Conservation (phyloP, 2,797 vertebrate species). For the Varecia variegata region DNA sequence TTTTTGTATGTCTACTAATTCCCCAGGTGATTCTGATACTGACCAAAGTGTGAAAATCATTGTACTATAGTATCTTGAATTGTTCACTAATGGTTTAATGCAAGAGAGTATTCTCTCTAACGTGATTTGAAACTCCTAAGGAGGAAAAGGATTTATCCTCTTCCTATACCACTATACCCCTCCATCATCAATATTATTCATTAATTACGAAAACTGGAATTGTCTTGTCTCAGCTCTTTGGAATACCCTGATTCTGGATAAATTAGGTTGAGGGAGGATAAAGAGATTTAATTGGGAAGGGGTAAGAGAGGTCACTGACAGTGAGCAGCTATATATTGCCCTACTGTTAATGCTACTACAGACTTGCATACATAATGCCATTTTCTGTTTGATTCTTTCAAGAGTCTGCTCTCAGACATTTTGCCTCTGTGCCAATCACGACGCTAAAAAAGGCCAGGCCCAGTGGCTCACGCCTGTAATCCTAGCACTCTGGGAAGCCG, state of each 20-base stretch:
- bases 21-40: not conserved
- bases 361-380: not conserved
- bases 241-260: not conserved
- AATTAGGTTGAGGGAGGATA: not conserved
- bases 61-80: not conserved
- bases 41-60: not conserved
- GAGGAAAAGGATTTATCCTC: not conserved
- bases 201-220: not conserved
- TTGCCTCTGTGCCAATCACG: not conserved
- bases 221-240: not conserved
- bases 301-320: not conserved
- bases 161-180: not conserved
- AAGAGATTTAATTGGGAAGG: not conserved
- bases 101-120: not conserved
- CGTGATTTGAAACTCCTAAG: not conserved
- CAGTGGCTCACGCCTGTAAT: too few relatives aligned
- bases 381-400: not conserved
- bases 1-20: not conserved
- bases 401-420: not conserved
- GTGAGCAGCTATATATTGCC: not conserved
- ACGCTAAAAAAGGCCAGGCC: not conserved
- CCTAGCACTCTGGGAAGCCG: too few relatives aligned
- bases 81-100: not conserved
- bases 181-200: not conserved
- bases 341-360: not conserved